Conservation (phyloP, 2,797 vertebrate species). For the Gadopsis marmoratus region DNA sequence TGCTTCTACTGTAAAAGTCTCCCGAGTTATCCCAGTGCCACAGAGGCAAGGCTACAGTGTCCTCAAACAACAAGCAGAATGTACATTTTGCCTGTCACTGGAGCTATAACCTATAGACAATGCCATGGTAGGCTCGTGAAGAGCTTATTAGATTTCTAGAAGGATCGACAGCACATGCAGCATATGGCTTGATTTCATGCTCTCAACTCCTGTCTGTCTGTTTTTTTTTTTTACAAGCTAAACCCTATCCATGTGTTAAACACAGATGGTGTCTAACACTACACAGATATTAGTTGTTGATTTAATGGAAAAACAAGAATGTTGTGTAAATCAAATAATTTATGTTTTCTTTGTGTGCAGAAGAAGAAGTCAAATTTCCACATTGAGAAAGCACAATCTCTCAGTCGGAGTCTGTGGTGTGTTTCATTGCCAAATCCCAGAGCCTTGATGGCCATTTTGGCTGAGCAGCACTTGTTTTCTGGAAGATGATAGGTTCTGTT, state of each 20-base stretch:
- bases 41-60: not conserved
- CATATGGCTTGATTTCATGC: constrained; percentile 2
- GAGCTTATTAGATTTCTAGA: not conserved
- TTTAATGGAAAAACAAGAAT: not conserved
- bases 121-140: not conserved
- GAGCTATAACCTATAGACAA: not conserved
- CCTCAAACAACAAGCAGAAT: not conserved
- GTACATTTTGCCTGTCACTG: not conserved
- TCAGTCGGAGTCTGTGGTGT: not conserved
- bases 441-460: too few relatives aligned
- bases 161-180: not conserved
- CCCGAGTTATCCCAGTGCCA: not conserved
- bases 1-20: not conserved
- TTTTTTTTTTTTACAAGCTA: not conserved
- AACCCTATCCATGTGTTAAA: constrained; percentile 8
- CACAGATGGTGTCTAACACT: constrained; percentile 8
- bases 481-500: not conserved
- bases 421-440: not conserved
- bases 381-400: not conserved
- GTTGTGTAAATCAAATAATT: not conserved
- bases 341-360: not conserved
- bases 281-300: not conserved
- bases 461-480: not conserved
- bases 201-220: not conserved
- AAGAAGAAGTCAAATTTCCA: not conserved